Conservation (phyloP, 2,888 invertebrate species). For the Standfussiana lucernea region DNA sequence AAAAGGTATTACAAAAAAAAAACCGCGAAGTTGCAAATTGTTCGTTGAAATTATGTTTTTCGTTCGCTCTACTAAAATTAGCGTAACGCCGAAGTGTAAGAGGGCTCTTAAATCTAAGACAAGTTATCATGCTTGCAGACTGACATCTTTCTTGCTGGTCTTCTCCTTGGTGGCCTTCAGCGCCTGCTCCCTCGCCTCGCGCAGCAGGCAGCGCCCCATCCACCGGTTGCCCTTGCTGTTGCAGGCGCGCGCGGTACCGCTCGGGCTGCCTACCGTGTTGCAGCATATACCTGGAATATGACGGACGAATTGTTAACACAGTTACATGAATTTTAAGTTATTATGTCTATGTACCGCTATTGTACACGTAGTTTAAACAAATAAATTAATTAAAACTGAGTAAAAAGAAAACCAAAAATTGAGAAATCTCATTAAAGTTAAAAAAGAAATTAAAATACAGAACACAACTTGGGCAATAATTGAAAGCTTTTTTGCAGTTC, state of each 20-base stretch:
- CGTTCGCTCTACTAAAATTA: too few species aligned
- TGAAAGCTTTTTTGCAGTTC: background rate
- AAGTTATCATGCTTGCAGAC: conserved; percentile 57
- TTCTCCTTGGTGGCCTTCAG: conserved; percentile 77
- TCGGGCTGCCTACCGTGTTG: conserved; percentile 66
- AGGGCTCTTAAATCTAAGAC: background rate
- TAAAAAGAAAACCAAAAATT: background rate
- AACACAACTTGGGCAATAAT: background rate
- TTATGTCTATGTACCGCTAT: too few species aligned
- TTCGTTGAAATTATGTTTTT: too few species aligned
- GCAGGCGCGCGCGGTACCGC: conserved; percentile 69
- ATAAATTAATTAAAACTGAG: background rate
- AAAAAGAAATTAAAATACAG: background rate
- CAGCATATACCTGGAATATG: conserved; percentile 77
- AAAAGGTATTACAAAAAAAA: too few species aligned
- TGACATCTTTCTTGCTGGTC: conserved; percentile 83
- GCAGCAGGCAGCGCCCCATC: conserved; percentile 87
- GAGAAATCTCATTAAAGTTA: background rate
- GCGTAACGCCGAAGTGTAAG: too few species aligned
- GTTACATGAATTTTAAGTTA: background rate
- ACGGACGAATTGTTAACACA: background rate
- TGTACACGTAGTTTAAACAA: background rate
- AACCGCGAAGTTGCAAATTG: too few species aligned
- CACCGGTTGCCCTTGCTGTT: conserved; percentile 80
- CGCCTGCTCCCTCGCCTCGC: conserved; percentile 85